Base-by-base conservation (phyloP, 2,888 invertebrate genomes). In the Drosophila nr. medialis region DNA sequence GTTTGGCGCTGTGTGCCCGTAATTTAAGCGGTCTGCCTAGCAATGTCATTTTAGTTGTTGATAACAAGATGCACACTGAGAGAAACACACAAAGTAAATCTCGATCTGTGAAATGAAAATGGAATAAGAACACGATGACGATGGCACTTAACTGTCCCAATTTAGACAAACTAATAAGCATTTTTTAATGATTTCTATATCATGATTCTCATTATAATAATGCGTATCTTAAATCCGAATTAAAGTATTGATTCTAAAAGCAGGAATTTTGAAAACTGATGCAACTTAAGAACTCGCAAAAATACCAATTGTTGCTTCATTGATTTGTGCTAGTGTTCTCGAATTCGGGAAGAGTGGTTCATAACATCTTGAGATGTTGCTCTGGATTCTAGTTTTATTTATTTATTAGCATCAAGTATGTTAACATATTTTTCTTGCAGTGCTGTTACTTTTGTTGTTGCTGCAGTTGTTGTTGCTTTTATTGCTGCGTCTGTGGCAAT, bases 11-110 rank as follows among this genome's bases (percentile, higher is more conserved):
- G 81, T 87, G 73, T 84, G 85, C 76, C 77, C 85, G 88, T 85
- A 86, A 89, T 74, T 78, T 81, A 81, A 89, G 77, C 83, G 83
- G 69, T 21, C 76, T 78, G 83, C 72, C 78, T 79, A 51, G 77
- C 77, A 80, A 77, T 86, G 86, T 87, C 86, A 89, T 86, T 86
- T 89, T 75, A 24, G 72, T 68, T 65, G 78, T 83, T 89, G 86
- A 86, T 86, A 89, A 86, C 86, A 89, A 59, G 48, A 27, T 54
- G 86, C 58, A 27, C 55, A 55, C 55, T 55, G 55, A 29, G 27
- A 13, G 38, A 38, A 55, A 38, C 11, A 32, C 21, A 45, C 15
- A 0, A 21, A 32, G 18, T 5, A 27, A 4, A 8, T 15, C 15
- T 15, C 15, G 0, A 24, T 45, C 45, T 24, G 24, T 24, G 4